phyloP scores from a whole-genome alignment of 2,888 invertebrate species.

The Zeuzera pyrina region DNA sequence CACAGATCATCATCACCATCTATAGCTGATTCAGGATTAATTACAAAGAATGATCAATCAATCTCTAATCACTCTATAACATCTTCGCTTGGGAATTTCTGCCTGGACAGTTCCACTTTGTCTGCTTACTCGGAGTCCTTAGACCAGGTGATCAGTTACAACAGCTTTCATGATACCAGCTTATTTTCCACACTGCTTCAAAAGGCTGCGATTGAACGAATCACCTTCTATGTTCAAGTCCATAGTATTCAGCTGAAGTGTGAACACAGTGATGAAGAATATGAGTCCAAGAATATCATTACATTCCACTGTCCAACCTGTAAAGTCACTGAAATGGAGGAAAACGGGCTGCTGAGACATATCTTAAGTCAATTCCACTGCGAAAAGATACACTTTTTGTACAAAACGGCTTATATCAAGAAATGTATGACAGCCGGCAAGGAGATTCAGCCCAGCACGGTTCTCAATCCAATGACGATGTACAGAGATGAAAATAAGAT shows the following conservation, averaged over 20 bases:
- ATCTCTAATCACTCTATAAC: constrained; percentile 42
- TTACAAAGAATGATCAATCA: constrained; percentile 32
- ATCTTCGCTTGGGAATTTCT: constrained; percentile 61
- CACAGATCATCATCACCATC: constrained; percentile 20
- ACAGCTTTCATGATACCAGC: constrained; percentile 52
- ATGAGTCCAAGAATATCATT: constrained; percentile 33
- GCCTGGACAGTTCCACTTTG: constrained; percentile 45
- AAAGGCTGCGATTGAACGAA: constrained; percentile 53
- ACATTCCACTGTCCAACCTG: constrained; percentile 51
- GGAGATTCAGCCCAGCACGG: constrained; percentile 59
- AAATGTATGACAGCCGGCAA: constrained; percentile 49
- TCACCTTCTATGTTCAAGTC: constrained; percentile 59
- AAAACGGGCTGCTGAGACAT: constrained; percentile 43
- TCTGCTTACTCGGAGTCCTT: constrained; percentile 59
- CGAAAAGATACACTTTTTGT: constrained; percentile 58
- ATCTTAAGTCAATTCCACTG: constrained; percentile 50
- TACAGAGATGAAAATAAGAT: constrained; percentile 63
- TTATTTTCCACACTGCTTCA: constrained; percentile 41
- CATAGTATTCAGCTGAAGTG: constrained; percentile 52
- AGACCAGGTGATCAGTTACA: constrained; percentile 53
- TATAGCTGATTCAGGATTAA: constrained; percentile 39
- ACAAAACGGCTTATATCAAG: constrained; percentile 62
- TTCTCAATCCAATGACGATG: constrained; percentile 60
- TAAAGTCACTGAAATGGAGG: constrained; percentile 36
- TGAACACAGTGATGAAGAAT: constrained; percentile 25